Conservation (phyloP, 2,113 vertebrate species). For the Desmodus rotundus region DNA sequence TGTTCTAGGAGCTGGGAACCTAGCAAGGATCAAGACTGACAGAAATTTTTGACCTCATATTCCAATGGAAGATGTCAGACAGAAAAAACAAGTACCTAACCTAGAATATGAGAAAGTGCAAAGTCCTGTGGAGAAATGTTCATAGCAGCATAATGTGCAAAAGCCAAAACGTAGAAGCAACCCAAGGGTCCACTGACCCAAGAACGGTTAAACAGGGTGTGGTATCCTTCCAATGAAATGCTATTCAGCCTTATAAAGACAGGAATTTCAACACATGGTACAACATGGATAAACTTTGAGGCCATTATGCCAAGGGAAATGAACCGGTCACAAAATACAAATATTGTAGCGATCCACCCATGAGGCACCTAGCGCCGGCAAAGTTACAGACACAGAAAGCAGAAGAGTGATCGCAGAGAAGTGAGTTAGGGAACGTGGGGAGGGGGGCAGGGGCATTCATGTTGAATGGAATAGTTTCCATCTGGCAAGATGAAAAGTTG, state of each 20-base stretch:
- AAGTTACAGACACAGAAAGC: neutral
- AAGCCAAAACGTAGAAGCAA: neutral
- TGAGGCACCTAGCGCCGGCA: neutral
- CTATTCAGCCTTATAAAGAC: neutral
- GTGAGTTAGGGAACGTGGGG: too few relatives aligned
- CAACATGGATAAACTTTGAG: neutral
- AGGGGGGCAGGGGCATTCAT: neutral
- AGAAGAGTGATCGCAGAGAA: neutral
- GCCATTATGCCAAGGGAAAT: neutral
- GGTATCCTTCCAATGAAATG: neutral
- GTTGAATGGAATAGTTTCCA: neutral
- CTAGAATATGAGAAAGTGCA: neutral
- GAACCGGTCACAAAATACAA: neutral
- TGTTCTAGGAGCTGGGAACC: neutral
- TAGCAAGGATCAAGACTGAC: neutral
- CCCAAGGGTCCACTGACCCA: neutral
- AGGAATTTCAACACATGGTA: neutral
- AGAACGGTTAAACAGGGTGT: neutral
- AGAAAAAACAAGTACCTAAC: neutral
- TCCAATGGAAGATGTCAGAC: neutral
- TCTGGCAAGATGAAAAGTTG: neutral
- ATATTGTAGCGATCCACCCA: neutral
- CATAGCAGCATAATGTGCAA: neutral
- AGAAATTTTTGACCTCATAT: neutral
- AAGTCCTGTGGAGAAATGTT: neutral